Conservation (phyloP, 2,888 invertebrate genomes). For the Scaptomyza parva region DNA sequence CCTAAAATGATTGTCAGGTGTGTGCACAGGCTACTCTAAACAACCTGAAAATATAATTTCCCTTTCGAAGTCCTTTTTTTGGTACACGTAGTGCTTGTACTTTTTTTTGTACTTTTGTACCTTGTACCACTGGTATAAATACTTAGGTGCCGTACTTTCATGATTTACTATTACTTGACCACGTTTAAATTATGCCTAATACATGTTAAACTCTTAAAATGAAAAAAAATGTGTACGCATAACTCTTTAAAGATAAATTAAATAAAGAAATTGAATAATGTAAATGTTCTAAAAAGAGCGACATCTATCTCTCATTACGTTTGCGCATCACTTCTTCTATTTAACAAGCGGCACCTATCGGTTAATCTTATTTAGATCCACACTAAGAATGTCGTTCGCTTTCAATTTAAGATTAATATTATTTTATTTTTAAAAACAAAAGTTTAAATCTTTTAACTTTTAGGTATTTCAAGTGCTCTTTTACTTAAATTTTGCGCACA, state of each 20-base stretch:
- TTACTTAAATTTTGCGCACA: background rate
- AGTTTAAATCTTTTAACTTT: background rate
- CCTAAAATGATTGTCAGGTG: too few species aligned
- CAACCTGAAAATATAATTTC: background rate
- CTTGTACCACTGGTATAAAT: background rate
- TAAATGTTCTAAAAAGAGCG: background rate
- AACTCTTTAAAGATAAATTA: too few species aligned
- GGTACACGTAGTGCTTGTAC: too few species aligned
- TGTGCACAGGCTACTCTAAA: too few species aligned
- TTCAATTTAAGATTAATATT: background rate
- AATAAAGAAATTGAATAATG: too few species aligned
- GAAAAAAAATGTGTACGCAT: too few species aligned
- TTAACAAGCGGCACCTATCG: conserved; percentile 19
- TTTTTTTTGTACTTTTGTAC: background rate
- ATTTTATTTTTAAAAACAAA: too few species aligned
- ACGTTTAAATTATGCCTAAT: too few species aligned
- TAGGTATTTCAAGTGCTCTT: background rate
- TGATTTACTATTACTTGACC: too few species aligned
- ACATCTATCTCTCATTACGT: background rate
- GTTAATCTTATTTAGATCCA: background rate
- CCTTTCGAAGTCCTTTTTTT: background rate
- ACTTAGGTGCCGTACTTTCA: too few species aligned
- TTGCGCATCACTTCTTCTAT: too few species aligned
- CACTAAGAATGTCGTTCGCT: background rate
- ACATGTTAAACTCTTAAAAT: too few species aligned